These are phyloP conservation scores for Gasterosteus aculeatus DNA, from an alignment of 2,113 vertebrate species.

Conservation along the genomic window DNA sequence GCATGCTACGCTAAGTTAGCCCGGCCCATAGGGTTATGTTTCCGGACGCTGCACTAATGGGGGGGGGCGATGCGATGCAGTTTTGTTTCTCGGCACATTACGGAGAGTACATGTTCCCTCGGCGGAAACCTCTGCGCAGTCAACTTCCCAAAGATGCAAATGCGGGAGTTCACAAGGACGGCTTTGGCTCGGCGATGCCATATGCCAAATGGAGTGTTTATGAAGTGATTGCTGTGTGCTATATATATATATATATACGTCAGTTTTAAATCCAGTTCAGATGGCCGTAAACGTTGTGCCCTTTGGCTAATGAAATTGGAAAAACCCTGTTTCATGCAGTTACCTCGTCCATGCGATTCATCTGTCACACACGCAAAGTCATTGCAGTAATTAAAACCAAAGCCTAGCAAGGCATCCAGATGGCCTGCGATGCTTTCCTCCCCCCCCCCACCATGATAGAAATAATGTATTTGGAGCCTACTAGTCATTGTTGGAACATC, in stretches of 20 bases:
- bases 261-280: slow-evolving; percentile 59
- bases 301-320: slow-evolving; percentile 60
- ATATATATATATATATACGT: slow-evolving; percentile 13
- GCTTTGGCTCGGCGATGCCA: slow-evolving; percentile 34
- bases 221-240: slow-evolving; percentile 38
- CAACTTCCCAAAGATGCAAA: slow-evolving; percentile 28
- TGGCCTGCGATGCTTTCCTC: slow-evolving; percentile 59
- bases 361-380: slow-evolving; percentile 72
- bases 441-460: slow-evolving; percentile 43
- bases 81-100: slow-evolving; percentile 17
- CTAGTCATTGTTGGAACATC: slow-evolving; percentile 69
- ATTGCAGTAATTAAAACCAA: slow-evolving; percentile 68
- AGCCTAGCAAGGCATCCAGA: slow-evolving; percentile 70
- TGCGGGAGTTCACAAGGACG: slow-evolving; percentile 59
- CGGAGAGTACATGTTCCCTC: neutral
- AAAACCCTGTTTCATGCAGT: slow-evolving; percentile 58
- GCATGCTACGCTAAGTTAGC: slow-evolving; percentile 67
- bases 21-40: slow-evolving; percentile 49
- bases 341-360: slow-evolving; percentile 62
- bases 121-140: slow-evolving; percentile 32
- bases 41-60: slow-evolving; percentile 50
- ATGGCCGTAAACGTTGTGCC: slow-evolving; percentile 51
- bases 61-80: slow-evolving; percentile 30
- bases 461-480: slow-evolving; percentile 71
- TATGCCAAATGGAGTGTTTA: slow-evolving; percentile 61